Percentiles rank a stretch among this genome's conserved stretches.
phyloP scores from a whole-genome alignment of 1,140 invertebrate species.

The Campoletis sonorensis region DNA sequence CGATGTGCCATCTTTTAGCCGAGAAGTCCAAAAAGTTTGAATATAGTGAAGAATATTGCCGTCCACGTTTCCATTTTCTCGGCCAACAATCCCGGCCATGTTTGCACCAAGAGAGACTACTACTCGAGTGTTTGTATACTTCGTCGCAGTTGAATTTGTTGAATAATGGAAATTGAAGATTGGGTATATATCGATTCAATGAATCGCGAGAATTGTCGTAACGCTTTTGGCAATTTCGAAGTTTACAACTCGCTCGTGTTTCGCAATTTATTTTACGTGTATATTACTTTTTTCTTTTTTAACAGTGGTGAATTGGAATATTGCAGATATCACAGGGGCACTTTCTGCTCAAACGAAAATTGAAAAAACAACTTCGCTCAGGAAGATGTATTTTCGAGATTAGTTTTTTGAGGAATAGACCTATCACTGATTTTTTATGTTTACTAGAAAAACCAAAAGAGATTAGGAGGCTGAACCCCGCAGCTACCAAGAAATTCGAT shows the following conservation, averaged over 20 bases:
- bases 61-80: constrained; percentile 8
- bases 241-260: neutral
- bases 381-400: no score
- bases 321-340: no score
- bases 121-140: neutral
- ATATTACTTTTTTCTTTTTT: neutral
- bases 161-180: constrained; percentile 3
- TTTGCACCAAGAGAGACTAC: neutral
- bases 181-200: constrained; percentile 6
- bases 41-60: neutral
- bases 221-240: neutral
- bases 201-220: neutral
- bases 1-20: neutral
- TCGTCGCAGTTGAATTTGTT: neutral
- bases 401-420: no score
- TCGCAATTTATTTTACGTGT: neutral
- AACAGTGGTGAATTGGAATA: neutral
- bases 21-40: neutral
- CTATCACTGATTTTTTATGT: no score
- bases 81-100: neutral
- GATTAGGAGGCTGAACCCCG: no score
- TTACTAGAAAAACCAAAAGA: no score
- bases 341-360: no score
- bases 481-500: no score
- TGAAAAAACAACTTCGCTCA: no score